These are phyloP conservation scores for Xiphophorus maculatus DNA, from an alignment of 2,113 vertebrate species.

Conservation along the genomic window DNA sequence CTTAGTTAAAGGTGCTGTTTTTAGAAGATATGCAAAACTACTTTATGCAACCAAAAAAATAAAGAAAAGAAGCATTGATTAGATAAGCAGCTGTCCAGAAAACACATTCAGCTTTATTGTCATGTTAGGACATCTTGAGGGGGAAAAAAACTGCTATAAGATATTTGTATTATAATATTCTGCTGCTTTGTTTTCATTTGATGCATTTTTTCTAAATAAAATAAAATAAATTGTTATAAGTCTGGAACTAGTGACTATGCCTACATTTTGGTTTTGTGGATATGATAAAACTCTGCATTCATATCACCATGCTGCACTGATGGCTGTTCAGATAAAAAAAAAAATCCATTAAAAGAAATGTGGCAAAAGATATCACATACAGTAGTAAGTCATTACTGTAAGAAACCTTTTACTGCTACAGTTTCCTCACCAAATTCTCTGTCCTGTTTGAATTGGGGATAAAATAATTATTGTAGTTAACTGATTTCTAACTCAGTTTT, in stretches of 20 bases:
- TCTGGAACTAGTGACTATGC: not conserved
- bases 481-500: too few relatives aligned
- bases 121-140: constrained; percentile 32
- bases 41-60: constrained; percentile 63
- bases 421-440: too few relatives aligned
- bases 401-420: too few relatives aligned
- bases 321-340: not conserved
- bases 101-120: constrained; percentile 35
- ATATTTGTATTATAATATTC: constrained; percentile 69
- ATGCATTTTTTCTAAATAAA: constrained; percentile 66
- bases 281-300: not conserved
- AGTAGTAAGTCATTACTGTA: too few relatives aligned
- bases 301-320: not conserved
- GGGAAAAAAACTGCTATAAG: constrained; percentile 44
- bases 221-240: constrained; percentile 73
- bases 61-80: constrained; percentile 43
- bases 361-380: too few relatives aligned
- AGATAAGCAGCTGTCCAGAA: constrained; percentile 11
- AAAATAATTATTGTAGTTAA: too few relatives aligned
- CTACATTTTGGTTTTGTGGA: not conserved
- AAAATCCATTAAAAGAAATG: not conserved
- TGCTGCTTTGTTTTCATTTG: constrained; percentile 69
- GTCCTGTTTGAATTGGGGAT: too few relatives aligned
- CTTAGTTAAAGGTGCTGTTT: constrained; percentile 49
- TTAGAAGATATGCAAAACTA: constrained; percentile 56